Percentiles rank a stretch among this genome's conserved stretches.
phyloP scores from a whole-genome alignment of 1,140 invertebrate genomes.

The Drosophila ironensis region DNA sequence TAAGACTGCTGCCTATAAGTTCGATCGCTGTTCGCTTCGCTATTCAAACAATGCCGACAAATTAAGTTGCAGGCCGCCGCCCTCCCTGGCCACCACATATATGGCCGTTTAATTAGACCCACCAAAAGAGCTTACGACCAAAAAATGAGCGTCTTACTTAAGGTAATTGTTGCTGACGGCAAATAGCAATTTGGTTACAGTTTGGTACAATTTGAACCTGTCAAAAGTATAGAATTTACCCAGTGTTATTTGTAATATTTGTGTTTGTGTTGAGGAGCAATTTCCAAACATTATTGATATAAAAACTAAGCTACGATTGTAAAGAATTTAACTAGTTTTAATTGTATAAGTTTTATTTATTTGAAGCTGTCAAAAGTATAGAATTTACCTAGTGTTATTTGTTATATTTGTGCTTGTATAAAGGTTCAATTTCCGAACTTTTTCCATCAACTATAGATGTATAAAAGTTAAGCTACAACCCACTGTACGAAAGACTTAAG shows the following conservation, averaged over 20 bases:
- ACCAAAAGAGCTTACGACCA: slow-evolving; percentile 10
- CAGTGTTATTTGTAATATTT: not conserved
- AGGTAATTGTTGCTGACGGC: slow-evolving; percentile 3
- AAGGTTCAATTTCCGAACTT: no score
- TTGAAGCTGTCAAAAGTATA: no score
- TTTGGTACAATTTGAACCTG: no score
- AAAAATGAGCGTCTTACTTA: slow-evolving; percentile 30
- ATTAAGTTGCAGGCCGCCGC: slow-evolving; percentile 14
- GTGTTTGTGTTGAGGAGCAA: no score
- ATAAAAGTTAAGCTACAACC: no score
- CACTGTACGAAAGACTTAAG: slow-evolving; percentile 60
- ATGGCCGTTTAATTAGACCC: slow-evolving; percentile 57
- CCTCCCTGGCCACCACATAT: slow-evolving; percentile 3
- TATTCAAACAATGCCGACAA: slow-evolving; percentile 47
- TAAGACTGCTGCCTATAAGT: slow-evolving; percentile 33
- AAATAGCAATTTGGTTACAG: not conserved
- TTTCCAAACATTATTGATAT: not conserved
- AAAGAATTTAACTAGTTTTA: no score
- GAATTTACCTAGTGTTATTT: no score
- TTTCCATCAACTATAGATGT: not conserved
- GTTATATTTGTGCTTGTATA: no score
- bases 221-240: no score
- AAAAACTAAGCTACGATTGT: no score
- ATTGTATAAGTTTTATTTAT: no score
- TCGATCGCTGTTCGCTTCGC: not conserved